Evolutionary conservation across 2,888 invertebrate species (phyloP), one percentile per base, ranked within the genome.

Genomic region (Pachymerium ferrugineum): DNA sequence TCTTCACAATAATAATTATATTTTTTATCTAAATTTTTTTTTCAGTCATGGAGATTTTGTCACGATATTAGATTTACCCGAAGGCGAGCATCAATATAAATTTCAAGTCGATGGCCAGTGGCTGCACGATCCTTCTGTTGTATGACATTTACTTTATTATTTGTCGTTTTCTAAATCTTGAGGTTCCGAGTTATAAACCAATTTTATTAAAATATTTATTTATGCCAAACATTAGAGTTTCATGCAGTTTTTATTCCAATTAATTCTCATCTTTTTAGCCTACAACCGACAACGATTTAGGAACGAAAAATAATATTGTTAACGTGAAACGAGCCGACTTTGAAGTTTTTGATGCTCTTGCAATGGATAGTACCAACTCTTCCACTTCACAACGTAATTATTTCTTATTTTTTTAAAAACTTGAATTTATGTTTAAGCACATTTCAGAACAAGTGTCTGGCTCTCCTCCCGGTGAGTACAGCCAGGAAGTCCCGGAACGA

Each of bases 21-120:
- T n/a, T 4, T n/a, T 74, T n/a, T n/a, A 74, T 47, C n/a, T n/a
- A n/a, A 68, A 25, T 28, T 68, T 68, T 28, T 1, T 68, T 68
- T 14, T 67, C n/a, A 85, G 85, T 75, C 95, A 97, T 83, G 93
- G 93, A 3, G 97, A 99, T 84, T 99, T 99, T 87, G 96, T 96
- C 42, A 97, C 97, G 14, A 99, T 99, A 16, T 70, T 76, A 77
- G 96, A 97, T 83, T 85, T 97, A 75, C 94, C 96, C 0, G 95
- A 96, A 85, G 97, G 97, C n/a, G 94, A 95, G 82, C 96, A 97
- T 83, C 92, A 97, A 83, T 97, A 95, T 83, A 97, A 97, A 83
- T 95, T 93, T 84, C 92, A 87, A 82, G 94, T 95, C 31, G 95
- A 95, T 84, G 94, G 94, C 2, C 93, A 94, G 82, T 94, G 94